Percentiles rank a stretch among this genome's conserved stretches.
These are phyloP conservation scores for Coranthus polyacanthus DNA, from an alignment of 2,797 vertebrate genomes.

Conservation along the genomic window DNA sequence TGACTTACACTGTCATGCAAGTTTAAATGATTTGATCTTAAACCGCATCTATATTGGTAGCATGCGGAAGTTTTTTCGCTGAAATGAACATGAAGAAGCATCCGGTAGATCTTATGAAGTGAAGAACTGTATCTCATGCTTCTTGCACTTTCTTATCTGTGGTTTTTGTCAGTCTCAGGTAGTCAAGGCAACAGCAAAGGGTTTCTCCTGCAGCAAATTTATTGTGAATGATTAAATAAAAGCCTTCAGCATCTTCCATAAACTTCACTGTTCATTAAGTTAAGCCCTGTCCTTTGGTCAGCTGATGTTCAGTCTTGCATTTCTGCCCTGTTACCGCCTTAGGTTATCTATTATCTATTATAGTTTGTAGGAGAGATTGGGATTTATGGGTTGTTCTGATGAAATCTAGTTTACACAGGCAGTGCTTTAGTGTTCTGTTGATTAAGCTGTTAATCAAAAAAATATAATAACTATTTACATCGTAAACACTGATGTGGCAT, in stretches of 20 bases:
- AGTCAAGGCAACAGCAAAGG: conserved; percentile 11
- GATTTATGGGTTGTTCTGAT: conserved; percentile 18
- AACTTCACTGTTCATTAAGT: conserved; percentile 3
- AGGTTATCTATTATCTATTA: background rate
- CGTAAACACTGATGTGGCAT: conserved; percentile 8
- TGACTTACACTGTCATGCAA: background rate
- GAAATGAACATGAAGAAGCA: background rate
- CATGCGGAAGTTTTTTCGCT: background rate
- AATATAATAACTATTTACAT: background rate
- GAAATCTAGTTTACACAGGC: conserved; percentile 3
- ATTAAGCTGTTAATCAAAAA: background rate
- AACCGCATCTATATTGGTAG: background rate
- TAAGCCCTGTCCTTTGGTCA: conserved; percentile 7
- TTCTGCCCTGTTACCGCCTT: background rate
- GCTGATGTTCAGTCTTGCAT: background rate
- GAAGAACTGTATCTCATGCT: conserved; percentile 10
- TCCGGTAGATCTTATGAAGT: background rate
- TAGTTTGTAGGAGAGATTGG: conserved; percentile 4
- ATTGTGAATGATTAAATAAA: conserved; percentile 34
- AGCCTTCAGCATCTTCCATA: background rate
- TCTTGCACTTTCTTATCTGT: conserved; percentile 11
- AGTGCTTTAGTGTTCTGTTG: background rate
- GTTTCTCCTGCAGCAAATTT: conserved; percentile 3
- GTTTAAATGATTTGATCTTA: background rate
- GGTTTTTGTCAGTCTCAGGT: background rate